Percentiles rank a stretch among this genome's conserved stretches.
Evolutionary conservation across 2,888 invertebrate species (phyloP).

Genomic region (Phyllotreta cruciferae): DNA sequence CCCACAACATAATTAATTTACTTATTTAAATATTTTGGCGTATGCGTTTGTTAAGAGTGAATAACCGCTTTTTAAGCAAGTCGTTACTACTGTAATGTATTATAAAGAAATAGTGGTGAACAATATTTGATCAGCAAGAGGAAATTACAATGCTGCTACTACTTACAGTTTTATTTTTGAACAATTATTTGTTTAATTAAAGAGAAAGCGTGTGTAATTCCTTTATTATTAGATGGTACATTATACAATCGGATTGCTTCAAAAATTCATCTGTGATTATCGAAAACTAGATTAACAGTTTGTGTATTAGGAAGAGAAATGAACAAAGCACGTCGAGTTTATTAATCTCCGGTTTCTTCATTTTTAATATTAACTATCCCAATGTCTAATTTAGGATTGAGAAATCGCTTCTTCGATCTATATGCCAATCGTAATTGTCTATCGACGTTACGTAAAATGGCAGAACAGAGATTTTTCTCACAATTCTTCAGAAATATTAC

Average conservation of each 20-base stretch:
- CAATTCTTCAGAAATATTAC: conserved; percentile 19
- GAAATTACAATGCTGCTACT: too few species aligned
- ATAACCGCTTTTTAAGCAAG: too few species aligned
- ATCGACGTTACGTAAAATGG: conserved; percentile 17
- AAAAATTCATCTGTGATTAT: neutral
- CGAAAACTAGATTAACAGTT: conserved; percentile 8
- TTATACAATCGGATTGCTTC: neutral
- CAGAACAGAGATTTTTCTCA: conserved; percentile 21
- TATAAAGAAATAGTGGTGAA: too few species aligned
- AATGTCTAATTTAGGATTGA: conserved; percentile 19
- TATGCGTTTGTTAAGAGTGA: too few species aligned
- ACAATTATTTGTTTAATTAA: too few species aligned
- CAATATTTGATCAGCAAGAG: too few species aligned
- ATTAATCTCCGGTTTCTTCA: conserved; percentile 13
- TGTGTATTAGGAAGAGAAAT: neutral
- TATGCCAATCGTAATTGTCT: conserved; percentile 12
- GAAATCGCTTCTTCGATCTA: conserved; percentile 19
- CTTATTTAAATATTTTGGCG: too few species aligned
- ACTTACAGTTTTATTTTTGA: too few species aligned
- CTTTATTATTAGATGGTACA: neutral
- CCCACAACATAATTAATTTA: too few species aligned
- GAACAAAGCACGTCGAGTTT: conserved; percentile 1
- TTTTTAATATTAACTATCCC: conserved; percentile 12
- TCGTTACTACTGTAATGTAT: too few species aligned
- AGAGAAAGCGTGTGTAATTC: too few species aligned